phyloP scores from a whole-genome alignment of 2,888 invertebrate genomes.

The Volucella bombylans region DNA sequence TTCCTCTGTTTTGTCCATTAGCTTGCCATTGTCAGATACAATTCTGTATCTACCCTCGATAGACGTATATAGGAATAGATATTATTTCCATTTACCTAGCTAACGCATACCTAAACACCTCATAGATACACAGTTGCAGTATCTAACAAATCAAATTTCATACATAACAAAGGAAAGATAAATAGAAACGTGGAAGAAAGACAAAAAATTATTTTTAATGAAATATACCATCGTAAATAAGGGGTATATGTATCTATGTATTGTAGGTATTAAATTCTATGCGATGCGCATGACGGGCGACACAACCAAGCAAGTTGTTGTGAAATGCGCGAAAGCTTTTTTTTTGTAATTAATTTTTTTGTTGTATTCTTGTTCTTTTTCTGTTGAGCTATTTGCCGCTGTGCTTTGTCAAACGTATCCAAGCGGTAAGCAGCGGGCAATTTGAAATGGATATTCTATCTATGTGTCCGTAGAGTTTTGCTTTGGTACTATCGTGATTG shows the following conservation, averaged over 20 bases:
- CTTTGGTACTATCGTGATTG: too few species aligned
- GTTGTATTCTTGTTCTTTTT: slow-evolving; percentile 4
- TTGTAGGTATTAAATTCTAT: slow-evolving; percentile 67
- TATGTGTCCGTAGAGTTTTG: slow-evolving; percentile 33
- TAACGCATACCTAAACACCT: slow-evolving; percentile 8
- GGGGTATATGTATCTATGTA: slow-evolving; percentile 20
- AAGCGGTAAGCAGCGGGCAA: slow-evolving; percentile 57
- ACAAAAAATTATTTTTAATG: slow-evolving; percentile 59
- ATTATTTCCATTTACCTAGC: slow-evolving; percentile 33
- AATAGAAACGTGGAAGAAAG: slow-evolving; percentile 55
- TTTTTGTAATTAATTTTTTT: not conserved
- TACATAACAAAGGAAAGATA: slow-evolving; percentile 50
- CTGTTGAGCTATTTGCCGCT: slow-evolving; percentile 26
- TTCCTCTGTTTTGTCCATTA: slow-evolving; percentile 29
- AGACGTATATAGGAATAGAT: slow-evolving; percentile 46
- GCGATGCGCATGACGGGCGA: slow-evolving; percentile 73
- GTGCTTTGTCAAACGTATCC: slow-evolving; percentile 70
- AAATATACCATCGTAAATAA: slow-evolving; percentile 40
- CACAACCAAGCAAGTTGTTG: slow-evolving; percentile 67
- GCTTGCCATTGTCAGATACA: slow-evolving; percentile 19
- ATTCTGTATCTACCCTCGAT: slow-evolving; percentile 46
- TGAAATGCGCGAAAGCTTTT: slow-evolving; percentile 67
- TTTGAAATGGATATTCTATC: slow-evolving; percentile 67
- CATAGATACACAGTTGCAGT: slow-evolving; percentile 39
- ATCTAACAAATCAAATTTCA: slow-evolving; percentile 70